Conservation (phyloP, 2,113 vertebrate genomes). For the Pseudorhombus dupliciocellatus region DNA sequence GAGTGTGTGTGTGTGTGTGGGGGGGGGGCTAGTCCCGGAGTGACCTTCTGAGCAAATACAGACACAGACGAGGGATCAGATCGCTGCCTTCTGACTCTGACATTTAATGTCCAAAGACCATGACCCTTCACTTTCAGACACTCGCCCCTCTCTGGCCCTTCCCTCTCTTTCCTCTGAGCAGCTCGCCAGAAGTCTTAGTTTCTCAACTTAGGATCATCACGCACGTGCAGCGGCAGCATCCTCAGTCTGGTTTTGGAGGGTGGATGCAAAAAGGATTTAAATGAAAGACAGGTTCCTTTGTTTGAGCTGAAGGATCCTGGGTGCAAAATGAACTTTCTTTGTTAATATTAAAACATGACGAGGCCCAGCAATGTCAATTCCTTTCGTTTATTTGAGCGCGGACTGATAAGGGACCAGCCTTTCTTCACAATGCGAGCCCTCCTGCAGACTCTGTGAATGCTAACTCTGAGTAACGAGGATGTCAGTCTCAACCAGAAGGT, state of each 20-base stretch:
- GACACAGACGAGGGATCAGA: slow-evolving; percentile 72
- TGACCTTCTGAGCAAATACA: slow-evolving; percentile 78
- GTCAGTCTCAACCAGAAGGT: slow-evolving; percentile 12
- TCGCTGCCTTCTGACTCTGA: slow-evolving; percentile 78
- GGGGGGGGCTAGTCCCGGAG: slow-evolving; percentile 35
- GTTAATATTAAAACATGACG: too few relatives aligned
- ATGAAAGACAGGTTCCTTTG: too few relatives aligned
- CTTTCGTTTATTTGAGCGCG: background rate
- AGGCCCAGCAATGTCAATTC: background rate
- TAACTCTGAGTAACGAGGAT: slow-evolving; percentile 25
- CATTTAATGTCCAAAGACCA: slow-evolving; percentile 84
- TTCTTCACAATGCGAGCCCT: background rate
- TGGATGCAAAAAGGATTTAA: too few relatives aligned
- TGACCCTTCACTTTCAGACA: slow-evolving; percentile 72
- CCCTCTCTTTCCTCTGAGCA: slow-evolving; percentile 13
- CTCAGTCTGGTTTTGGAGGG: background rate
- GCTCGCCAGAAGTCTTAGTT: slow-evolving; percentile 18
- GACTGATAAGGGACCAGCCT: slow-evolving; percentile 4
- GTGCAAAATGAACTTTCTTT: too few relatives aligned
- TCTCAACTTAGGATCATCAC: slow-evolving; percentile 3
- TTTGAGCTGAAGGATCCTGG: too few relatives aligned
- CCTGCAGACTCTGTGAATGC: background rate
- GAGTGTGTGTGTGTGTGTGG: too few relatives aligned
- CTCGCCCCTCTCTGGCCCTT: background rate
- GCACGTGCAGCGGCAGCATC: slow-evolving; percentile 23